Evolutionary conservation across 2,797 vertebrate genomes (phyloP).

Genomic region (Gorsachius magnificus): DNA sequence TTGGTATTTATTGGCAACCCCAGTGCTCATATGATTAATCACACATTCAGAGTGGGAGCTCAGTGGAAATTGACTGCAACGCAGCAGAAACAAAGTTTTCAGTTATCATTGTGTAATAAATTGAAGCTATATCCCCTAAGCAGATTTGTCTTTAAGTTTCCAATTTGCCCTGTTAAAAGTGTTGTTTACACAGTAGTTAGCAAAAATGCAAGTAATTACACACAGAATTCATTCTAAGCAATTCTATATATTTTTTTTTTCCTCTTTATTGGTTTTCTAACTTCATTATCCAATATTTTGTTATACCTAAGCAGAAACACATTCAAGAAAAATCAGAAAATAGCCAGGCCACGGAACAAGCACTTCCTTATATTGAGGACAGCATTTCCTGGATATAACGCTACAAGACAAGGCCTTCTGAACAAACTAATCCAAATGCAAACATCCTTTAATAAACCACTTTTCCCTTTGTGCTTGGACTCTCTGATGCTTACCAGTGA

Average conservation of each 20-base stretch:
- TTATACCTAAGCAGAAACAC: conserved; percentile 66
- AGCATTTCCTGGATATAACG: not conserved
- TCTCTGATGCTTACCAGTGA: not conserved
- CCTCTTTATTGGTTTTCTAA: conserved; percentile 66
- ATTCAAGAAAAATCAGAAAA: conserved; percentile 5
- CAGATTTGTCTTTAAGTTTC: conserved; percentile 77
- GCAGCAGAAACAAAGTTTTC: conserved; percentile 78
- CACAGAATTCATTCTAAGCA: conserved; percentile 67
- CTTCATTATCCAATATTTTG: conserved; percentile 71
- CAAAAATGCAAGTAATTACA: conserved; percentile 77
- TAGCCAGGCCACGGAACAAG: not conserved
- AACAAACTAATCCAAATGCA: not conserved
- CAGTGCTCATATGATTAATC: conserved; percentile 85
- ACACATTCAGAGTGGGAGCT: conserved; percentile 78
- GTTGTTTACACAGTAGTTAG: conserved; percentile 80
- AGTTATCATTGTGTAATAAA: conserved; percentile 76
- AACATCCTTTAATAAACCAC: not conserved
- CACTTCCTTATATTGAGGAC: not conserved
- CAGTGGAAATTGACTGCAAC: conserved; percentile 80
- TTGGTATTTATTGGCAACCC: conserved; percentile 85
- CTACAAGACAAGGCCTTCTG: not conserved
- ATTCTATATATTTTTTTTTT: conserved; percentile 26
- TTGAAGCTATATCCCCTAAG: conserved; percentile 75
- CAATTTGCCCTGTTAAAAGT: conserved; percentile 79
- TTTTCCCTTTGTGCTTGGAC: not conserved